Percentiles rank a stretch among this genome's conserved stretches.
phyloP scores from a whole-genome alignment of 2,888 invertebrate genomes.

The Uropetala carovei region DNA sequence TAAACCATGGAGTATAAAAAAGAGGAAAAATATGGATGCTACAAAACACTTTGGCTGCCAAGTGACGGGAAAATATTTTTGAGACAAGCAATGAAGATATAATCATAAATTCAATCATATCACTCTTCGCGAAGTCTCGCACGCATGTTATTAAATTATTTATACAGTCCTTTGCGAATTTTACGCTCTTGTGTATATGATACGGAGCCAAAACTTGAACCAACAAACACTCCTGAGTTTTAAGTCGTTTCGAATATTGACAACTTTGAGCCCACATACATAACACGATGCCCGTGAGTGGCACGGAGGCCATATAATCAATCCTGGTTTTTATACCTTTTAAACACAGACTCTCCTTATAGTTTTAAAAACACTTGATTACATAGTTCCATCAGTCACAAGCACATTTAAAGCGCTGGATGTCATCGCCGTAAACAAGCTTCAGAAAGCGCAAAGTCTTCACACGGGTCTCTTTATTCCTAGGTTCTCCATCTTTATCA shows the following conservation, averaged over 20 bases:
- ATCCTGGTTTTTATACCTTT: background rate
- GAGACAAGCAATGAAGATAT: background rate
- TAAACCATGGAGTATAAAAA: slow-evolving; percentile 24
- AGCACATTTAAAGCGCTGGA: background rate
- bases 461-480: slow-evolving; percentile 40
- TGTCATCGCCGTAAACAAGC: background rate
- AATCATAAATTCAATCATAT: background rate
- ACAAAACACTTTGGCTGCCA: background rate
- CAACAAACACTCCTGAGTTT: background rate
- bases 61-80: background rate
- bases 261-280: background rate
- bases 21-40: background rate
- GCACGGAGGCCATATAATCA: background rate
- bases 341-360: background rate
- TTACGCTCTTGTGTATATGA: background rate
- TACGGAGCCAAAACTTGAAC: background rate
- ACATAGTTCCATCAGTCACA: background rate
- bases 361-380: background rate
- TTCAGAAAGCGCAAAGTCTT: background rate
- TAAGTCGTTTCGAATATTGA: background rate
- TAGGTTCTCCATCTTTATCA: slow-evolving; percentile 34
- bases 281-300: background rate
- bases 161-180: background rate
- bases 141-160: background rate
- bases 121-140: background rate